A percentile compares a stretch with the other conserved stretches of the same genome.
Evolutionary conservation across 2,888 invertebrate species (phyloP).

Genomic region (Cheilosia vulpina): DNA sequence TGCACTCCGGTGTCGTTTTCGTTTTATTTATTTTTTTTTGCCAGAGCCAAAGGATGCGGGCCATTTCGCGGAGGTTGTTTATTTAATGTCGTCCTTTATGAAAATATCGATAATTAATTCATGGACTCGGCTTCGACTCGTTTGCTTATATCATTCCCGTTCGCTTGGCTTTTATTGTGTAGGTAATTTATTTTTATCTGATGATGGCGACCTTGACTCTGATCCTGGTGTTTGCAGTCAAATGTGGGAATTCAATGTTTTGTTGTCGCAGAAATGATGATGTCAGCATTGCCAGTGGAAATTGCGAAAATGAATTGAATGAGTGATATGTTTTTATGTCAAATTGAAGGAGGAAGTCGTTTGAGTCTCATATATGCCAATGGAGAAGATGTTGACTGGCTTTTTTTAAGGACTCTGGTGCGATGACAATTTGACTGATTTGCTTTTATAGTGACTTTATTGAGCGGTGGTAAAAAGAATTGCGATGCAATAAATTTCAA

Average conservation of each 20-base stretch:
- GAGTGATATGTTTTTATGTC: slow-evolving; percentile 39
- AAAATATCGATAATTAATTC: slow-evolving; percentile 42
- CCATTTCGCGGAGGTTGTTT: not conserved
- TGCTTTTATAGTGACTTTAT: slow-evolving; percentile 3
- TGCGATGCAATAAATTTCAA: not conserved
- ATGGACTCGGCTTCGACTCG: slow-evolving; percentile 4
- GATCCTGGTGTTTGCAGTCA: slow-evolving; percentile 9
- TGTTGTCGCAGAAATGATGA: slow-evolving; percentile 23
- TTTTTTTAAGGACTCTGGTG: not conserved
- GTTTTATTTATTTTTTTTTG: not conserved
- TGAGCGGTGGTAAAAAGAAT: slow-evolving; percentile 8
- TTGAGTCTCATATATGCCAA: slow-evolving; percentile 7
- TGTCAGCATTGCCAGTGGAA: slow-evolving; percentile 12
- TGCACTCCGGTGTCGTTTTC: too few relatives aligned
- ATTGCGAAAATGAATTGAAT: slow-evolving; percentile 41
- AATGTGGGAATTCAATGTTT: slow-evolving; percentile 18
- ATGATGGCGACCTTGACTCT: slow-evolving; percentile 19
- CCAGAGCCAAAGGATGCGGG: not conserved
- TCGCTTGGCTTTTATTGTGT: slow-evolving; percentile 10
- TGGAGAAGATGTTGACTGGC: not conserved
- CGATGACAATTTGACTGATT: slow-evolving; percentile 5
- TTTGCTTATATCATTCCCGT: not conserved
- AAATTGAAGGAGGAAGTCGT: slow-evolving; percentile 40
- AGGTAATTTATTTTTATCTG: slow-evolving; percentile 46
- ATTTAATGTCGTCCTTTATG: slow-evolving; percentile 18